These are phyloP conservation scores for Brachypteracias leptosomus DNA, from an alignment of 2,113 vertebrate genomes.

Conservation along the genomic window DNA sequence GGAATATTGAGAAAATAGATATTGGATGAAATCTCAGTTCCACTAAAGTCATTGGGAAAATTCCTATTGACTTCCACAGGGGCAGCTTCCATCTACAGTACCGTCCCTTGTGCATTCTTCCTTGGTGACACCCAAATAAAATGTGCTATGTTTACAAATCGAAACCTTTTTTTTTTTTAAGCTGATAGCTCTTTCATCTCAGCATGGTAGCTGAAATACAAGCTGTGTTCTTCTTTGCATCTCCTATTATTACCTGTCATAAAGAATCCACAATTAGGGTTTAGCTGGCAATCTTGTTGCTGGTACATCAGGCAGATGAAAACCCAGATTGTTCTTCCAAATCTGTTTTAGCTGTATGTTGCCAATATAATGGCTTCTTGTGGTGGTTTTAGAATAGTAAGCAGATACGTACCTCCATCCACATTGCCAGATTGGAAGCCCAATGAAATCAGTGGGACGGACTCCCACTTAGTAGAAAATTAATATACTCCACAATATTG, in stretches of 20 bases:
- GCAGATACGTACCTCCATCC: background rate
- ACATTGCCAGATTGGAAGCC: background rate
- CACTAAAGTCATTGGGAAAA: background rate
- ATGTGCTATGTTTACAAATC: constrained; percentile 37
- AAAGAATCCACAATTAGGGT: constrained; percentile 48
- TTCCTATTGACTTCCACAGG: background rate
- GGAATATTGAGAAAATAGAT: background rate
- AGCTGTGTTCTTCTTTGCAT: constrained; percentile 21
- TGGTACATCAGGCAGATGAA: background rate
- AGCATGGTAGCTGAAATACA: constrained; percentile 25
- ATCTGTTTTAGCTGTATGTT: background rate
- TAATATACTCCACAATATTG: background rate
- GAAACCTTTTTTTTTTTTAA: background rate
- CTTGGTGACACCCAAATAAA: constrained; percentile 30
- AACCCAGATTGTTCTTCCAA: constrained; percentile 1
- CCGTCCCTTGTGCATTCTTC: background rate
- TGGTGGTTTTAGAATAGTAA: background rate
- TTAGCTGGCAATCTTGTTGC: constrained; percentile 13
- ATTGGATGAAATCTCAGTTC: background rate
- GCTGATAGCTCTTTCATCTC: background rate
- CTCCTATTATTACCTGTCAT: constrained; percentile 57
- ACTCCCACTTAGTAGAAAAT: background rate
- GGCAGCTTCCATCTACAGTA: background rate
- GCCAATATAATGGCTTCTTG: background rate
- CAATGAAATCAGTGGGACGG: background rate